Evolutionary conservation across 2,888 invertebrate genomes (phyloP), one percentile per base, ranked within the genome.

Genomic region (Drosophila ustulata): DNA sequence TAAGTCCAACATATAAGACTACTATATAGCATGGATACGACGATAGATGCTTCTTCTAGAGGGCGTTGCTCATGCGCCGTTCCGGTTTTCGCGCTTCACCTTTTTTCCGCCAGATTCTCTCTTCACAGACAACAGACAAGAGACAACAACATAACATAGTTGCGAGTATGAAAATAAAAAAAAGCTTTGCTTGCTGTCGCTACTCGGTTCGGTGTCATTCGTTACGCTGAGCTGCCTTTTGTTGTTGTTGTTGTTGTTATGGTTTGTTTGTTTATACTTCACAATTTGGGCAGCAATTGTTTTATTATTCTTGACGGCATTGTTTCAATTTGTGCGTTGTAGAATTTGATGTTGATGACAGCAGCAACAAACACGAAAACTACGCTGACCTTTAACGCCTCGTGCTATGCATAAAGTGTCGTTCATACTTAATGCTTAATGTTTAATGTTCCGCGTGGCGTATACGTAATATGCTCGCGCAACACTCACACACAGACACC

Each of bases 321-420:
- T 70, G 59, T 61, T 66, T 71, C 59, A 41, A 41, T 41, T 41
- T 41, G 39, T 41, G 39, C 39, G 39, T 41, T 18, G 39, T 41
- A 41, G 39, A 41, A 41, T 39, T 39, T 39, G 7, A 39, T 39
- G 39, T 13, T 39, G 39, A 39, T 39, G 39, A 39, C 13, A 39
- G 39, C 39, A 41, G 13, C 39, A 39, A 39, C 6, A 39, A 18
- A 2, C 18, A 34, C 37, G 11, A 37, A 11, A 37, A 37, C 39
- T 18, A 41, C 7, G 26, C 50, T 70, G 82, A 81, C 82, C 80
- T 81, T 82, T 82, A 82, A 80, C 82, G 80, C 78, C 78, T 78
- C 75, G 67, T 66, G 78, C 77, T 61, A 64, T 70, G 73, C 75
- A 41, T 41, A 41, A 41, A 41, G 39, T 41, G 13, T 41, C 39